These are phyloP conservation scores for Pachycephus smyrnensis DNA, from an alignment of 2,888 invertebrate species.

Conservation along the genomic window DNA sequence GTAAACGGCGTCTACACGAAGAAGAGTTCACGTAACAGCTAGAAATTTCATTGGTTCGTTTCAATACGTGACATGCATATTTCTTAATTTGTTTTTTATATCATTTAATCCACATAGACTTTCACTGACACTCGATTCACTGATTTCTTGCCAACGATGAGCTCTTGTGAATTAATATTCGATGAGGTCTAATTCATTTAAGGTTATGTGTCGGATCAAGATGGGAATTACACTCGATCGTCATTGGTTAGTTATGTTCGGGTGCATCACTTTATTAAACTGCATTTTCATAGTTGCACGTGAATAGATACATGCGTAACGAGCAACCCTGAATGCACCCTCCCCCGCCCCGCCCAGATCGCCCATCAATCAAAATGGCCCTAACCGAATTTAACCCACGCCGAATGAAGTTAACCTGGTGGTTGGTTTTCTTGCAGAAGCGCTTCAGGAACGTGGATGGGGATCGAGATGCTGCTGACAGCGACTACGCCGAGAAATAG, in stretches of 20 bases:
- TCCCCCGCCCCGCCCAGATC: not conserved
- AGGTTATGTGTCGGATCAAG: not conserved
- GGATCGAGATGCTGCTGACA: slow-evolving; percentile 46
- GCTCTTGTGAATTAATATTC: not conserved
- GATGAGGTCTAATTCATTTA: not conserved
- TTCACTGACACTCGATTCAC: not conserved
- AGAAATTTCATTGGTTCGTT: not conserved
- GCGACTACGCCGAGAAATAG: slow-evolving; percentile 58
- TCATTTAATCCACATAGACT: not conserved
- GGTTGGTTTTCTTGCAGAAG: slow-evolving; percentile 68
- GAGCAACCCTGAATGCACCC: not conserved
- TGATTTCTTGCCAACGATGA: not conserved
- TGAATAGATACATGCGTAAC: not conserved
- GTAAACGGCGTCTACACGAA: not conserved
- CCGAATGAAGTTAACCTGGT: not conserved
- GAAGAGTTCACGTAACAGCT: not conserved
- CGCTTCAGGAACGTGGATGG: slow-evolving; percentile 65
- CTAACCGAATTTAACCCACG: not conserved
- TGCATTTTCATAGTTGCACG: not conserved
- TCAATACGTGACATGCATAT: not conserved
- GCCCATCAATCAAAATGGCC: not conserved
- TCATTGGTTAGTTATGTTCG: not conserved
- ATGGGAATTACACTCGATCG: not conserved
- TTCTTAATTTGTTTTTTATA: not conserved
- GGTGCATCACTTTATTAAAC: not conserved